Percentiles rank a stretch among this genome's conserved stretches.
These are phyloP conservation scores for Hyphantria cunea DNA, from an alignment of 1,140 invertebrate genomes.

Conservation along the genomic window DNA sequence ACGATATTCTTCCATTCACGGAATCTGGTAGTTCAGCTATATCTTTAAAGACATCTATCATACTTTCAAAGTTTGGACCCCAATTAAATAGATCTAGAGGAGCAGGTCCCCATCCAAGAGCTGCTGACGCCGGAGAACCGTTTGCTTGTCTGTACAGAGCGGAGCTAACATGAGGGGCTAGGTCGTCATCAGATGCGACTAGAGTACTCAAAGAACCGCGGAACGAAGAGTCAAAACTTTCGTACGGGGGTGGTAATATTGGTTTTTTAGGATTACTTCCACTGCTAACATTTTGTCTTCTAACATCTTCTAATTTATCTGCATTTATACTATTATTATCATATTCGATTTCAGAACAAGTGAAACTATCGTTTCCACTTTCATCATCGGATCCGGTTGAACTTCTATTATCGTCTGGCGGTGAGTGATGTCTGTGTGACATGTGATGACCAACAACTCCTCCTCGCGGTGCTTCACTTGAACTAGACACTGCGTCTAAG, in stretches of 20 bases:
- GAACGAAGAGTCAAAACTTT: conserved; percentile 96
- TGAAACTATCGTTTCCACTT: conserved; percentile 98
- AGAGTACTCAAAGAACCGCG: conserved; percentile 95
- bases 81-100: conserved; percentile 90
- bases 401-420: conserved; percentile 88
- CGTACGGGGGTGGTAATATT: conserved; percentile 88
- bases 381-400: conserved; percentile 94
- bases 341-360: conserved; percentile 98
- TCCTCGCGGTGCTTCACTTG: conserved; percentile 91
- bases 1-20: conserved; percentile 85
- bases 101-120: conserved; percentile 92
- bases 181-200: conserved; percentile 95
- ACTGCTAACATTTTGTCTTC: conserved; percentile 83
- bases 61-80: conserved; percentile 97
- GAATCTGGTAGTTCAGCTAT: conserved; percentile 96
- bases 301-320: conserved; percentile 88
- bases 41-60: conserved; percentile 97
- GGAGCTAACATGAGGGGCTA: conserved; percentile 87
- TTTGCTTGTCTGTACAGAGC: conserved; percentile 89
- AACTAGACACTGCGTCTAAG: conserved; percentile 94
- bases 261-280: conserved; percentile 84
- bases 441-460: conserved; percentile 84
- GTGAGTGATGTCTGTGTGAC: conserved; percentile 85
- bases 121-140: conserved; percentile 87
- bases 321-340: conserved; percentile 93